Base-by-base conservation (phyloP, 2,113 vertebrate genomes). In the Macaca mulatta region DNA sequence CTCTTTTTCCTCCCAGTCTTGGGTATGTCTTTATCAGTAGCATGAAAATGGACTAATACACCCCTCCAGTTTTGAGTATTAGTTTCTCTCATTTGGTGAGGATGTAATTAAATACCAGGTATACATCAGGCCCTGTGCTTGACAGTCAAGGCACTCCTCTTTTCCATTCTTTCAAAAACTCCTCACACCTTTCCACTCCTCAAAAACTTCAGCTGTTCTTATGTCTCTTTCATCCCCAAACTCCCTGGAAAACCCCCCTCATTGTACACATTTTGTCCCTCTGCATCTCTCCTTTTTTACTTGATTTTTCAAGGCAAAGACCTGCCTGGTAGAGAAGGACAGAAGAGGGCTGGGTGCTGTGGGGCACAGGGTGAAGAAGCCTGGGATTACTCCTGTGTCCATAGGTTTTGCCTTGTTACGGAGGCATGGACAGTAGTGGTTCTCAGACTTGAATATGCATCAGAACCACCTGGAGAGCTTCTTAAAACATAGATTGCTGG, bases 61-160 rank as follows among this genome's bases (percentile, higher is more conserved):
- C 38, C 30, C 25, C 35, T 96, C 43, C 32, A 81, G 22, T 59
- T 93, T 88, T 95, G 50, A 80, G 35, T 90, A 57, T 64, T 35
- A 82, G 38, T 43, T 89, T 92, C 80, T 92, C 45, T 74, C n/a
- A 55, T 79, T 83, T 80, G 74, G 10, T 45, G 50, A 93, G 69
- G 55, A 87, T 74, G 90, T 90, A 90, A 93, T 81, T 23, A 96
- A 94, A 96, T 30, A 43, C 59, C 38, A 23, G 77, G 20, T 50
- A 61, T 22, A 75, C 0, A 0, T 17, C n/a, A 18, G 57, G 61
- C 20, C 23, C 64, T 55, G 16, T 64, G 50, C 27, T 64, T 61
- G 52, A 84, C 2, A 78, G 45, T 69, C 38, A 40, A 5, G 22
- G 8, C 2, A 45, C 11, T 59, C 50, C 61, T 81, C 25, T 50